Evolutionary conservation across 37 sponge, comb jelly and placozoan species (phyloP).

Genomic region (Corticium candelabrum): DNA sequence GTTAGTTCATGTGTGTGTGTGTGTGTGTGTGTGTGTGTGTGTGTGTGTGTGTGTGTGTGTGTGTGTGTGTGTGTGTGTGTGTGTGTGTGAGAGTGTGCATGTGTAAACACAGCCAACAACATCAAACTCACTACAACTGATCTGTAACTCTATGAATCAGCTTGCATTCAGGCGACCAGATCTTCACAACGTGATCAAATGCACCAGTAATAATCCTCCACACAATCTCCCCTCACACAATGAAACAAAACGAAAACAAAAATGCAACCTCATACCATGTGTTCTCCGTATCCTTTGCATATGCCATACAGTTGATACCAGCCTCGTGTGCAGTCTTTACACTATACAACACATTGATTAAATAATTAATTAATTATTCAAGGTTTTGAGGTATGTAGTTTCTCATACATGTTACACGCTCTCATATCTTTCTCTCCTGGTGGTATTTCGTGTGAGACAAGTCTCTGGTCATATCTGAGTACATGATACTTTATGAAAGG

Average conservation of each 20-base stretch:
- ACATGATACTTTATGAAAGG: too few species aligned
- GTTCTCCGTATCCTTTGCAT: conserved; percentile 42
- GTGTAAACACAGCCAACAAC: too few species aligned
- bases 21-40: conserved; percentile 15
- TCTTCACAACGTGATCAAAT: conserved; percentile 53
- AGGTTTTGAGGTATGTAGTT: neutral
- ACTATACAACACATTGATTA: neutral
- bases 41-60: conserved; percentile 2
- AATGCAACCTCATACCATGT: conserved; percentile 43
- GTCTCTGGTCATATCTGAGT: neutral
- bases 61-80: too few species aligned
- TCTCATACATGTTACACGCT: neutral
- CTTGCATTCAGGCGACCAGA: conserved; percentile 68
- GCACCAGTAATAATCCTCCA: conserved; percentile 68
- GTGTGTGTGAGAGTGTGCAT: too few species aligned
- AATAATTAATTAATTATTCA: neutral
- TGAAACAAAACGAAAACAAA: conserved; percentile 3
- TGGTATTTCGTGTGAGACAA: neutral
- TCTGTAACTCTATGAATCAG: conserved; percentile 19
- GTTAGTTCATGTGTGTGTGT: too few species aligned
- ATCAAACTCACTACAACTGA: neutral
- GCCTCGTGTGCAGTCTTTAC: conserved; percentile 54
- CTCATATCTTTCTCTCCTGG: neutral
- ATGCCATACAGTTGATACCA: conserved; percentile 46
- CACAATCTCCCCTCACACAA: neutral